phyloP scores from a whole-genome alignment of 1,140 invertebrate genomes.

The Choristoneura fumiferana region DNA sequence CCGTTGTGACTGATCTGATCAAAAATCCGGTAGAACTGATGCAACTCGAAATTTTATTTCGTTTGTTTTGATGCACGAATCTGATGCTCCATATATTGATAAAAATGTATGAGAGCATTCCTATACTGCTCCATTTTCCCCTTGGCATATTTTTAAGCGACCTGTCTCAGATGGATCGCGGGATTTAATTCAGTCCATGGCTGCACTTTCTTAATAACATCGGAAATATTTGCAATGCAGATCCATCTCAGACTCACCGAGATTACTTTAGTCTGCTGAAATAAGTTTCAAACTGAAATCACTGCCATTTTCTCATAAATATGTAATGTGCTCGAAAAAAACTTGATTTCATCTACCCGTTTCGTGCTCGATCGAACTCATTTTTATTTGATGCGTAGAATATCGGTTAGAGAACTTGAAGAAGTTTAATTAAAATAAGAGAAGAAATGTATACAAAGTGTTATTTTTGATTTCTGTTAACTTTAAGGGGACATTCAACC shows the following conservation, averaged over 20 bases:
- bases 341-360: not conserved
- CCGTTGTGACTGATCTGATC: no score
- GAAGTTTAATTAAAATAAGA: no score
- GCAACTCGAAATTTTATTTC: no score
- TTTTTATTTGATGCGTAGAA: not conserved
- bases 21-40: no score
- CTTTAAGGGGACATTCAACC: no score
- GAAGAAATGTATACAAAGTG: no score
- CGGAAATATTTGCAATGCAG: constrained; percentile 58
- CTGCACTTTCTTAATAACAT: constrained; percentile 55
- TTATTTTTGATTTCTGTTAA: no score
- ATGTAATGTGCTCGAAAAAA: constrained; percentile 8
- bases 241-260: constrained; percentile 35
- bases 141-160: not conserved
- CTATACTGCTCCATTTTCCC: no score
- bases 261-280: constrained; percentile 42
- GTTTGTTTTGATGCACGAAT: no score
- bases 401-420: no score
- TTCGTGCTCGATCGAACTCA: constrained; percentile 20
- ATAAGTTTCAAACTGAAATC: constrained; percentile 23
- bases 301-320: constrained; percentile 12
- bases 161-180: constrained; percentile 12
- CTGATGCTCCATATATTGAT: no score
- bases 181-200: constrained; percentile 42
- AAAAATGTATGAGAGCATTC: no score